phyloP scores from a whole-genome alignment of 2,888 invertebrate genomes.

The Lepetodrilus schrolli region DNA sequence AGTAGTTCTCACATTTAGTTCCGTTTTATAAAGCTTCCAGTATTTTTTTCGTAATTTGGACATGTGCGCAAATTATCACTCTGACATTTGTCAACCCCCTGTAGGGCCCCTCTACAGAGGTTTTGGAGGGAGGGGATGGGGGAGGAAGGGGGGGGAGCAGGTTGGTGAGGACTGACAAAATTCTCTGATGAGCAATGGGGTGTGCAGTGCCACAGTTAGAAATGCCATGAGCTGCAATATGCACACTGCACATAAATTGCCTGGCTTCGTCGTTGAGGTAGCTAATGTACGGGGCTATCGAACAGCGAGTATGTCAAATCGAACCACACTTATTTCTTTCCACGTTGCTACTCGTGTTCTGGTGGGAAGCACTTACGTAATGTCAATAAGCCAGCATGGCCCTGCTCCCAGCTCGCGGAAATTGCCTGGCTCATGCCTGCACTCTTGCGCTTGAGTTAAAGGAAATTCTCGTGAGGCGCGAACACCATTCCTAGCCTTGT shows the following conservation, averaged over 20 bases:
- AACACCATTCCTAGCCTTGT: conserved; percentile 9
- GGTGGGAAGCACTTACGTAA: conserved; percentile 12
- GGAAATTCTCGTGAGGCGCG: conserved; percentile 18
- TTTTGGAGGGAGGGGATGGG: no score
- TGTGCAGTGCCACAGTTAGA: neutral
- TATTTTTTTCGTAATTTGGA: conserved; percentile 21
- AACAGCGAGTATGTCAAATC: conserved; percentile 13
- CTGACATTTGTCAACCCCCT: conserved; percentile 22
- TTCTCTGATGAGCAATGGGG: neutral
- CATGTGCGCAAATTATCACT: conserved; percentile 25
- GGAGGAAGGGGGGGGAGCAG: no score
- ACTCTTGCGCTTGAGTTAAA: conserved; percentile 17
- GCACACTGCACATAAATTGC: conserved; percentile 21
- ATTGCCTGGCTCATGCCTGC: conserved; percentile 6
- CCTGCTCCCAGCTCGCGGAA: conserved; percentile 9
- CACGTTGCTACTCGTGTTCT: neutral
- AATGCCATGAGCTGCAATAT: conserved; percentile 1
- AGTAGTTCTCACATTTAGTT: neutral
- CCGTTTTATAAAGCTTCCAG: neutral
- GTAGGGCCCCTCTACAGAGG: neutral
- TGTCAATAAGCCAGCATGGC: conserved; percentile 13
- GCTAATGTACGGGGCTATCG: conserved; percentile 2
- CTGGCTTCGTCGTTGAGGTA: neutral
- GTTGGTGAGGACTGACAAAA: conserved; percentile 22
- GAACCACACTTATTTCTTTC: conserved; percentile 3